Base-by-base conservation (phyloP, 2,113 vertebrate genomes). In the Corythornis madagascariensis region DNA sequence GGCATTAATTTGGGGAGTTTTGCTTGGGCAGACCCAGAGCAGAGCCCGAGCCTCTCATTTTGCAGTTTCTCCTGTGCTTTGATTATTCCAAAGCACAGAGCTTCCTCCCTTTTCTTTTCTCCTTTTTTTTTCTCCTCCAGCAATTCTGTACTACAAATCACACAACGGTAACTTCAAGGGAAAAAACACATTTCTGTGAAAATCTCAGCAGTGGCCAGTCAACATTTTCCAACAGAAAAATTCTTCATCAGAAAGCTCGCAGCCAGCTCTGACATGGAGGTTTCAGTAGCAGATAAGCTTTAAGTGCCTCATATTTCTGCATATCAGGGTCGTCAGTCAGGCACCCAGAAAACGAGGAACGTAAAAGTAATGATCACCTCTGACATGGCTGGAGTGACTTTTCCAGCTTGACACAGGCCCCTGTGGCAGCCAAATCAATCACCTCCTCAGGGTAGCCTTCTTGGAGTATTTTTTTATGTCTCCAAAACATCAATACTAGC, bases 291-390 rank as follows among this genome's bases (percentile, higher is more conserved):
- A 74, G 52, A 79, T 55, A 6, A 55, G 61, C 82, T 95, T 69
- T 94, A 77, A 95, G 85, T 74, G 79, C 75, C 56, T 90, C 83
- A 35, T 89, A 91, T 90, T 91, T 96, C 93, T 95, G 95, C 94
- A 90, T 92, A 94, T 56, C 72, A 31, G 88, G 60, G 57, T 91
- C 20, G 0, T 83, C 91, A 89, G 47, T 67, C 93, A 92, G 75
- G 90, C 67, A 70, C 64, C 42, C 71, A 83, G 85, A 64, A 88
- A 85, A 86, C 3, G 3, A 64, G 83, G 72, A 83, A 43, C 72
- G 48, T 13, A 18, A 80, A 86, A 95, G 85, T 83, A 57, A 86
- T 91, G 88, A 77, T 91, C 90, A 95, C 88, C 88, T 35, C 85
- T 95, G 93, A 83, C 93, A 88, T 0, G 42, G 95, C 94, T 86